These are phyloP conservation scores for Nomada ferruginata DNA, from an alignment of 2,888 invertebrate species.

Conservation along the genomic window DNA sequence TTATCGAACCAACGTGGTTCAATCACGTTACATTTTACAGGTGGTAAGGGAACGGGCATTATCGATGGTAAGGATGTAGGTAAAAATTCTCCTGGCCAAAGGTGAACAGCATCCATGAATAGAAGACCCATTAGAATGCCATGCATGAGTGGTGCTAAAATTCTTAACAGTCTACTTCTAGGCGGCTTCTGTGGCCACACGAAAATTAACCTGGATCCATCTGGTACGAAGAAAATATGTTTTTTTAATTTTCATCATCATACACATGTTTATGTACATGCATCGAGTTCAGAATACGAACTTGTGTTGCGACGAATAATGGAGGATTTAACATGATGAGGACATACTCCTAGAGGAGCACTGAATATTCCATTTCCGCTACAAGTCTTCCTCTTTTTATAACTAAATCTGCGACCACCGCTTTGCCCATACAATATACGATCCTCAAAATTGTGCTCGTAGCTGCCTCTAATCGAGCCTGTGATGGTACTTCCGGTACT, in stretches of 20 bases:
- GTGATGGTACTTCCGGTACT: conserved; percentile 57
- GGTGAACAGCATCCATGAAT: conserved; percentile 74
- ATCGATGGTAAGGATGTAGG: conserved; percentile 74
- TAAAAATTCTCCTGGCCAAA: conserved; percentile 81
- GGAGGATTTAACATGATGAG: conserved; percentile 74
- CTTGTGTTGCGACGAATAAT: conserved; percentile 72
- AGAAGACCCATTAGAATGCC: conserved; percentile 74
- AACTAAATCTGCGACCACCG: conserved; percentile 60
- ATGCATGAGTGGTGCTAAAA: conserved; percentile 74
- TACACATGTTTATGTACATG: not conserved
- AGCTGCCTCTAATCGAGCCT: conserved; percentile 39
- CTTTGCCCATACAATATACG: conserved; percentile 48
- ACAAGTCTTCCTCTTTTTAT: conserved; percentile 62
- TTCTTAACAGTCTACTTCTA: conserved; percentile 66
- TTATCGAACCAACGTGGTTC: conserved; percentile 80
- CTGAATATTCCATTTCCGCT: conserved; percentile 68
- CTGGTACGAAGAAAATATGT: conserved; percentile 51
- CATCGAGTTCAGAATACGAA: conserved; percentile 27
- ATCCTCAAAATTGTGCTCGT: conserved; percentile 58
- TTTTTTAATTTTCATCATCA: not conserved
- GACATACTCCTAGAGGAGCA: conserved; percentile 75
- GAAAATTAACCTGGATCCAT: conserved; percentile 77
- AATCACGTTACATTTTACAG: conserved; percentile 78
- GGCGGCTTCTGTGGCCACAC: conserved; percentile 79
- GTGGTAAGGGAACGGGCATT: conserved; percentile 72